Evolutionary conservation across 2,797 vertebrate genomes (phyloP), one percentile per base, ranked within the genome.

Genomic region (Hypotaenidia philippensis): DNA sequence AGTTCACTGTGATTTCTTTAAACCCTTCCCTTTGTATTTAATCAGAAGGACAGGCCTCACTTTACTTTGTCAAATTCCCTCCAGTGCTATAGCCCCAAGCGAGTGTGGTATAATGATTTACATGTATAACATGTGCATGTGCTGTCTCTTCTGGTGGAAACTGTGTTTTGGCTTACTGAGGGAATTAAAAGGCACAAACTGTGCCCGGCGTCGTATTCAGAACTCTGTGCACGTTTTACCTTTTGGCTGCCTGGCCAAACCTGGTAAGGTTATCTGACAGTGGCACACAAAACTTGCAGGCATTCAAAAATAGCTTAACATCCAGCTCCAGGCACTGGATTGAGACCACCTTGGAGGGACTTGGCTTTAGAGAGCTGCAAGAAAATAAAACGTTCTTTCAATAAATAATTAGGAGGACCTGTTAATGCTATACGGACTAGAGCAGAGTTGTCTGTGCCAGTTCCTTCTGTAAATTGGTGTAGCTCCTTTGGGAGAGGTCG

Each of bases 341-440:
- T 45, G 81, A 94, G 90, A 96, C 89, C 93, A 96, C 89, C 88
- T 65, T 84, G 64, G 81, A 89, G 65, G 53, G 27, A 90, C 74
- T 95, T 94, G 87, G 94, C 88, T 85, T 93, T 65, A 80, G 63
- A 84, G 36, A 56, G 32, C 77, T 45, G 45, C 66, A 95, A 92
- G 89, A 93, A 96, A 95, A 91, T 70, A 92, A 92, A 95, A 90
- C 3, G 23, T 87, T 89, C 66, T 91, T 93, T 96, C 93, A 95
- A 38, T 90, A 95, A 96, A 92, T 87, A 96, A 93, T 93, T 95
- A 93, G 74, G 55, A 86, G 61, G 53, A 85, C 45, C 75, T 97
- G 88, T 85, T 96, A 95, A 87, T 85, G 68, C 90, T 82, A 84
- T 68, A 71, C 32, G 1, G 81, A 84, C 40, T 72, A 79, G 59